phyloP scores from a whole-genome alignment of 2,113 vertebrate genomes.

The Regulus satrapa region DNA sequence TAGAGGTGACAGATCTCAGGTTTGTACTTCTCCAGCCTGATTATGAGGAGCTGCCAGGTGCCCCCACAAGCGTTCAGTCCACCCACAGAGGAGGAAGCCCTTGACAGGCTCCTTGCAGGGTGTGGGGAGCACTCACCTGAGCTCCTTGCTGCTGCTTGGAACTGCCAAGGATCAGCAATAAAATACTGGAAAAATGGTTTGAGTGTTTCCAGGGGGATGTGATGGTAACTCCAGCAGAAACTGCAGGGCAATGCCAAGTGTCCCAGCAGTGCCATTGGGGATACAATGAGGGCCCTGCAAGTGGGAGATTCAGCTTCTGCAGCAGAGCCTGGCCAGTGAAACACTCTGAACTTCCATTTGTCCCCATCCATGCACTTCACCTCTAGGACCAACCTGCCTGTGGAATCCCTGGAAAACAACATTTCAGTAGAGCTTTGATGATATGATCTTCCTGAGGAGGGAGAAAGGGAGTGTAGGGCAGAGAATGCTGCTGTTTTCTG shows the following conservation, averaged over 20 bases:
- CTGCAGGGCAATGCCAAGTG: not conserved
- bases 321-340: not conserved
- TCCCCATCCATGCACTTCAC: not conserved
- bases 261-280: not conserved
- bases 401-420: slow-evolving; percentile 14
- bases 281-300: fast-evolving
- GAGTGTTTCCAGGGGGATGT: not conserved
- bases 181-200: not conserved
- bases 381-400: not conserved
- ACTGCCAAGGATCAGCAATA: not conserved
- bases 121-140: not conserved
- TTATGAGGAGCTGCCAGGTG: not conserved
- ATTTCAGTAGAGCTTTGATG: not conserved
- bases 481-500: not conserved
- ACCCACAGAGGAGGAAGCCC: not conserved
- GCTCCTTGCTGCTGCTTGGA: not conserved
- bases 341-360: fast-evolving
- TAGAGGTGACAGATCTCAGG: not conserved
- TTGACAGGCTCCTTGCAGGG: not conserved
- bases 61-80: not conserved
- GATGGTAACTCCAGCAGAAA: not conserved
- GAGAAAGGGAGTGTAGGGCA: not conserved
- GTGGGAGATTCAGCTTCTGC: not conserved
- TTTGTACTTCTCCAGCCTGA: not conserved
- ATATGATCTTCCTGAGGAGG: not conserved